These are phyloP conservation scores for Podarcis cretensis DNA, from an alignment of 2,113 vertebrate species.

Conservation along the genomic window DNA sequence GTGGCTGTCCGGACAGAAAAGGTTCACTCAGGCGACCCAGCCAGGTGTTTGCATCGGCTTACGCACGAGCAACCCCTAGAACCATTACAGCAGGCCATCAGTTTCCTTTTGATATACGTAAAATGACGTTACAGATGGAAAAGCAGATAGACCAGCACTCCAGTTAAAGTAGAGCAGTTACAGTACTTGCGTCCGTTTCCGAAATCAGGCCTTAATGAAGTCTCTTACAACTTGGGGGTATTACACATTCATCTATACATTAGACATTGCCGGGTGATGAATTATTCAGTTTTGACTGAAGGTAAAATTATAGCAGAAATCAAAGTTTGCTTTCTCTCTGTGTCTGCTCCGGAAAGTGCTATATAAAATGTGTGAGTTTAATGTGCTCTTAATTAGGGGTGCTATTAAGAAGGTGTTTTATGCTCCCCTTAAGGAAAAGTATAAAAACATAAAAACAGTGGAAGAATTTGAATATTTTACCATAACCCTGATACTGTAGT, in stretches of 20 bases:
- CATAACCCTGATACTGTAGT: neutral
- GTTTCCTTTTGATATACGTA: neutral
- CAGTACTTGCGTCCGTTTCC: neutral
- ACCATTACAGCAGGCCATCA: too few species aligned
- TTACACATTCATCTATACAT: neutral
- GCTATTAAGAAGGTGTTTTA: constrained; percentile 11
- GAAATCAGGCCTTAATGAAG: neutral
- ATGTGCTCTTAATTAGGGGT: constrained; percentile 25
- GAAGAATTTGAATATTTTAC: neutral
- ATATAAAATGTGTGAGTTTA: constrained; percentile 18
- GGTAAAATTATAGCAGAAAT: constrained; percentile 25
- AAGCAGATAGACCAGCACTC: neutral
- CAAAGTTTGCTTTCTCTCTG: constrained; percentile 12
- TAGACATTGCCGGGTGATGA: neutral
- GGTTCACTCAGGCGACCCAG: too few species aligned
- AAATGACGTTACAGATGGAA: neutral
- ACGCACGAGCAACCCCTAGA: too few species aligned
- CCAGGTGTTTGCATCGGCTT: too few species aligned
- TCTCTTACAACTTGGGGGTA: neutral
- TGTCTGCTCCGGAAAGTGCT: neutral
- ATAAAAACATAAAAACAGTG: neutral
- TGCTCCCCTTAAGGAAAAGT: neutral
- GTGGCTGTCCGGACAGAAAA: too few species aligned
- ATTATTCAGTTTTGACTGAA: constrained; percentile 25
- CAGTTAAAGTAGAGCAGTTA: neutral